Evolutionary conservation across 2,888 invertebrate genomes (phyloP).

Genomic region (Stenodema calcarata): DNA sequence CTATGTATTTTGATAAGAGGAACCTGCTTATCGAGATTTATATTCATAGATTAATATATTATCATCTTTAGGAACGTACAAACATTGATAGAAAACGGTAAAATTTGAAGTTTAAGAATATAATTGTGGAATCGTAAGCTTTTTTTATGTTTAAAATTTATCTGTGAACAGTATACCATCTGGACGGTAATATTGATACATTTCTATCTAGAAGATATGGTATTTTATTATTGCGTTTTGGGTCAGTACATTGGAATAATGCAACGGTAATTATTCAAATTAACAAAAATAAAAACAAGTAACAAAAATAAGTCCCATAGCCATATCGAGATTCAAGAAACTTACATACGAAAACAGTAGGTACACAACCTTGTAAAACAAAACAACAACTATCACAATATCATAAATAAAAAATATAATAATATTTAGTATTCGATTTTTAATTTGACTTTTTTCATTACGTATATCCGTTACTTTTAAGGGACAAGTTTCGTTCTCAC

Average conservation of each 20-base stretch:
- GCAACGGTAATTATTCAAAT: neutral
- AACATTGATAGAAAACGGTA: constrained; percentile 27
- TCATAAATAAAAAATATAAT: neutral
- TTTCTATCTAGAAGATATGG: constrained; percentile 32
- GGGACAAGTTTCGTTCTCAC: neutral
- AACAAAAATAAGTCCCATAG: constrained; percentile 24
- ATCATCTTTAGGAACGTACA: constrained; percentile 37
- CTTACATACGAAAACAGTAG: neutral
- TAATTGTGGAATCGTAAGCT: neutral
- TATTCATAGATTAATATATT: constrained; percentile 3
- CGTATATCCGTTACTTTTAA: neutral
- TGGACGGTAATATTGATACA: constrained; percentile 42
- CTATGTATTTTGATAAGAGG: constrained; percentile 13
- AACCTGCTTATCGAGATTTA: constrained; percentile 1
- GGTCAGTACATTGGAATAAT: constrained; percentile 23
- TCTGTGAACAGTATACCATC: constrained; percentile 34
- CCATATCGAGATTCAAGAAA: neutral
- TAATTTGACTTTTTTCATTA: neutral
- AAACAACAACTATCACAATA: constrained; percentile 41
- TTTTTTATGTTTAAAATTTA: neutral
- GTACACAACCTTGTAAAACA: neutral
- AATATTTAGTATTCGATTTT: neutral
- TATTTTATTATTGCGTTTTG: constrained; percentile 19
- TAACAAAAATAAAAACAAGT: neutral
- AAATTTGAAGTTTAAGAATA: neutral